Base-by-base conservation (phyloP, 2,797 vertebrate species). In the Cynodonichthys magdalenae region DNA sequence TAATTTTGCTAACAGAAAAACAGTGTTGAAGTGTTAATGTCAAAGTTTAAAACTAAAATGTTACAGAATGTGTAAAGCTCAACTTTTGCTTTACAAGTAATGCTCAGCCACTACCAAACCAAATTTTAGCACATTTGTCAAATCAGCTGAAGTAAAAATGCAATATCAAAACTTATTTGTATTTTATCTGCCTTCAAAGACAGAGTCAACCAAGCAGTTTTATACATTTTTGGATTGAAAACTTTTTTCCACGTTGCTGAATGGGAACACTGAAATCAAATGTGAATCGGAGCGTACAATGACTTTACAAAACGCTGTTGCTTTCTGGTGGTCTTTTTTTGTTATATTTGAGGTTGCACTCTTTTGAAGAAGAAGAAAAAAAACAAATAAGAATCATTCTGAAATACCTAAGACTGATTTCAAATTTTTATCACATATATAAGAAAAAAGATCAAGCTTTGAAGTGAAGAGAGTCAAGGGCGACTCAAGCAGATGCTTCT, bases 361-460 rank as follows among this genome's bases (percentile, higher is more conserved):
- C 6, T 10, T 45, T n/a, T n/a, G n/a, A 6, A 45, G 14, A 1
- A 15, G 15, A 12, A 34, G 31, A 24, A 44, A 34, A 51, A 57
- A 57, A 29, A 17, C 42, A 53, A 18, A 42, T n/a, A 56, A 44
- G 5, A 29, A 27, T 6, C 55, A 39, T 56, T 45, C 62, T 48
- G 15, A 75, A 60, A 66, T 70, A 66, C 41, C 11, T 29, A 44
- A 34, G n/a, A 53, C 49, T 61, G 34, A 64, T 66, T 65, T 59
- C 0, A 53, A 31, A 68, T 68, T 27, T 41, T 12, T 57, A 65
- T 63, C 47, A 53, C 53, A 65, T 59, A 68, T 59, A 27, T 24
- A 44, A 51, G 10, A 36, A 48, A 59, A 53, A 57, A 27, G n/a
- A 59, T 7, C 46, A 18, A 24, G 53, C 20, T 68, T 67, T 79